phyloP scores from a whole-genome alignment of 2,888 invertebrate genomes.

The Criorhina ranunculi region DNA sequence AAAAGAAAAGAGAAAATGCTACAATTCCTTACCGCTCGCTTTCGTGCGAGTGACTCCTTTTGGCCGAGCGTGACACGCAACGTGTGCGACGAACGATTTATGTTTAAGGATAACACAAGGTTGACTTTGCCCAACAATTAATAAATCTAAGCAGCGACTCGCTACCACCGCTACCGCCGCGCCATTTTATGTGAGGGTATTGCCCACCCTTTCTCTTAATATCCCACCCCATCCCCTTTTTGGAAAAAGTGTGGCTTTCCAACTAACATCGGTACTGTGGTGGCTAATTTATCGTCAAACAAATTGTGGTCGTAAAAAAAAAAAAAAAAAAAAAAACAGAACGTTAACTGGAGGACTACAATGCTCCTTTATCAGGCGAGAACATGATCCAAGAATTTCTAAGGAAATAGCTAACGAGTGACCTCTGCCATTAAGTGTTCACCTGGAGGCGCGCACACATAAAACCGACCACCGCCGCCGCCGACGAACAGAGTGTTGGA shows the following conservation, averaged over 20 bases:
- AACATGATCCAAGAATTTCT: slow-evolving; percentile 74
- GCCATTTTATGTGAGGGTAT: slow-evolving; percentile 10
- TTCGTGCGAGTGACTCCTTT: slow-evolving; percentile 51
- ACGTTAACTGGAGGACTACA: slow-evolving; percentile 69
- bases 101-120: slow-evolving; percentile 72
- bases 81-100: slow-evolving; percentile 75
- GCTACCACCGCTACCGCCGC: background rate
- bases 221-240: background rate
- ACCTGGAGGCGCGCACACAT: slow-evolving; percentile 34
- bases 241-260: slow-evolving; percentile 17
- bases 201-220: too few relatives aligned
- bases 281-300: slow-evolving; percentile 74
- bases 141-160: slow-evolving; percentile 66
- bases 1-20: slow-evolving; percentile 13
- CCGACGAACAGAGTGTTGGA: background rate
- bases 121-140: slow-evolving; percentile 75
- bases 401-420: slow-evolving; percentile 69
- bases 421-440: slow-evolving; percentile 69
- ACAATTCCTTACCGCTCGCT: slow-evolving; percentile 6
- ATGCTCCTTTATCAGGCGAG: slow-evolving; percentile 75
- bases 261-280: slow-evolving; percentile 24
- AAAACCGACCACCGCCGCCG: background rate
- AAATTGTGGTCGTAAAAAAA: slow-evolving; percentile 70
- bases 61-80: slow-evolving; percentile 71
- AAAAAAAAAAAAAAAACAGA: slow-evolving; percentile 26